Evolutionary conservation across 2,888 invertebrate species (phyloP), one percentile per base, ranked within the genome.

Genomic region (Drosophila diplacantha): DNA sequence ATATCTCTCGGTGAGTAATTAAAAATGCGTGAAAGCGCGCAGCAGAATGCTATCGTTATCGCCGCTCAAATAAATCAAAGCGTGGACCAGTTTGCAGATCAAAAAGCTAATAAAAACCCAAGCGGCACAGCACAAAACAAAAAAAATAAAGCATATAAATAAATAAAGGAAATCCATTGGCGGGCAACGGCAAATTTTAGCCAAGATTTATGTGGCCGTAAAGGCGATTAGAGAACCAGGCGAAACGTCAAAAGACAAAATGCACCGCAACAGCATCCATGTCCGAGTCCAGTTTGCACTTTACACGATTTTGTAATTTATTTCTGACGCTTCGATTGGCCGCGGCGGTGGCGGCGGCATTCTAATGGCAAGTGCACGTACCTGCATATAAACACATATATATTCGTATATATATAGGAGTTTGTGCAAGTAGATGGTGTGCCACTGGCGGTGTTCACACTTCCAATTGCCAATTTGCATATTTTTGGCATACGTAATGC

Each of bases 251-350:
- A 78, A 76, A 66, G 66, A 66, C 66, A 66, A 66, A 66, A 66
- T 66, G 67, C 47, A 38, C 47, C 22, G 38, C 37, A 37, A 37
- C 37, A 18, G 38, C 38, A 47, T 46, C 68, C 61, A 54, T 41
- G 59, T 60, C 68, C 61, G 61, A 69, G 76, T 73, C 68, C 80
- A 75, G 80, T 79, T 67, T 81, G 76, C 78, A 81, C 78, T 81
- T 85, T 81, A 84, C 83, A 85, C 79, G 84, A 69, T 79, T 84
- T 85, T 84, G 81, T 84, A 85, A 84, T 84, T 84, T 85, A 85
- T 84, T 83, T 77, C 73, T 81, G 80, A 82, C 68, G 83, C 78
- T 80, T 69, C 81, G 81, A 79, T 79, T 81, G 81, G 51, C 44
- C 39, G 49, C 43, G 44, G 58, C 75, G 2, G 11, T 6, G 44